Conservation (phyloP, 2,797 vertebrate genomes). For the Saxicola maurus region DNA sequence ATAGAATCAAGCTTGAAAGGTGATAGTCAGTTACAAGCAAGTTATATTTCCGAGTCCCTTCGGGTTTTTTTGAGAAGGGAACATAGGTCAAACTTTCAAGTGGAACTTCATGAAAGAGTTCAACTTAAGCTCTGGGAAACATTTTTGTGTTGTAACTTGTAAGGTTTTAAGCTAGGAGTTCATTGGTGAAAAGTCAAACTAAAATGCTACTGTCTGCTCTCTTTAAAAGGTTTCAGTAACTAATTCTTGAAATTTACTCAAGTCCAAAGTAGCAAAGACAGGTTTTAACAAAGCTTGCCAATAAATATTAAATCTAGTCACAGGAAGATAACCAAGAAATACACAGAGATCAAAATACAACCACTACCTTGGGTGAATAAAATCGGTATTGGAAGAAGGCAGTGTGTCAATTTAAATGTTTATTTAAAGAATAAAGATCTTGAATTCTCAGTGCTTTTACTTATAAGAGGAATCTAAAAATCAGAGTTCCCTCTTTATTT, state of each 20-base stretch:
- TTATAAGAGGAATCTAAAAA: background rate
- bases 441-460: background rate
- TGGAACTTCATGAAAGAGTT: background rate
- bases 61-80: background rate
- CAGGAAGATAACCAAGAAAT: background rate
- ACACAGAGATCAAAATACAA: background rate
- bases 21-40: background rate
- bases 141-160: background rate
- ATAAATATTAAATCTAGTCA: background rate
- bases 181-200: background rate
- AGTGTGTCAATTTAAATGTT: background rate
- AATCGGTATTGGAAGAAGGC: background rate
- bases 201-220: background rate
- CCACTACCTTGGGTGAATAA: background rate
- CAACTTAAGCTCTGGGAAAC: background rate
- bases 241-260: background rate
- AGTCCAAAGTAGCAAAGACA: background rate
- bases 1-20: background rate
- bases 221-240: background rate
- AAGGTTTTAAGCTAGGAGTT: background rate
- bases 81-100: background rate
- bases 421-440: background rate
- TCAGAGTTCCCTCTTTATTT: constrained; percentile 5
- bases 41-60: background rate
- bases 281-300: background rate